Base-by-base conservation (phyloP, 2,113 vertebrate species). In the Mola mola region DNA sequence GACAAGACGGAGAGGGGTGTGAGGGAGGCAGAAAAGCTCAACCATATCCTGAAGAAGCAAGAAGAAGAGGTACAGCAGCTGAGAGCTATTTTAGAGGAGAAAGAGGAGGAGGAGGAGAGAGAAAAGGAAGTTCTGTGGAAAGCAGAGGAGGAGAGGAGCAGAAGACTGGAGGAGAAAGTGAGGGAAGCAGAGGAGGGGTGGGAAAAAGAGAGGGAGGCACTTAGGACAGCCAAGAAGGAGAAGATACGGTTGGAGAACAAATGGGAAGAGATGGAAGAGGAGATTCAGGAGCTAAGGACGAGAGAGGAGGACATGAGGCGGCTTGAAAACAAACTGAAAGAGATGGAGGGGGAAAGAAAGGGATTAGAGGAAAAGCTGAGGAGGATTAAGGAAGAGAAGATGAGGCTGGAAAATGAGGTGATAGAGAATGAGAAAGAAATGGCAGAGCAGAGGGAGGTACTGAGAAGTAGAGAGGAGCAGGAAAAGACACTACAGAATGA, bases 161-260 rank as follows among this genome's bases (percentile, higher is more conserved):
- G 33, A 22, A 49, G 36, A 29, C 38, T 74, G 34, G 79, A 60
- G 0, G 25, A 12, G 1, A 55, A 40, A 31, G 11, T 69, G 48
- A 37, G 1, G 6, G 73, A 38, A 34, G 20, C 67, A 13, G 6
- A 40, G 40, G 60, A 66, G 36, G 58, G 24, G 51, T 15, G 13
- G 19, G 40, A 17, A n/a, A n/a, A n/a, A n/a, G 26, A 87, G 20
- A 86, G 69, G 49, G 93, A 72, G 15, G 90, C 2, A 12, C 40
- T 84, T n/a, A n/a, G n/a, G n/a, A n/a, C n/a, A n/a, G n/a, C n/a
- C 15, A 43, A 29, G 66, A 68, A 78, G 58, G 70, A 64, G 69
- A 64, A 2, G 12, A 66, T 12, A 68, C 85, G 28, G 17, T 5
- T 56, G 21, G 51, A 61, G 3, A 52, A 63, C 3, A 75, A n/a